Conservation (phyloP, 2,888 invertebrate genomes). For the Noctua janthina region DNA sequence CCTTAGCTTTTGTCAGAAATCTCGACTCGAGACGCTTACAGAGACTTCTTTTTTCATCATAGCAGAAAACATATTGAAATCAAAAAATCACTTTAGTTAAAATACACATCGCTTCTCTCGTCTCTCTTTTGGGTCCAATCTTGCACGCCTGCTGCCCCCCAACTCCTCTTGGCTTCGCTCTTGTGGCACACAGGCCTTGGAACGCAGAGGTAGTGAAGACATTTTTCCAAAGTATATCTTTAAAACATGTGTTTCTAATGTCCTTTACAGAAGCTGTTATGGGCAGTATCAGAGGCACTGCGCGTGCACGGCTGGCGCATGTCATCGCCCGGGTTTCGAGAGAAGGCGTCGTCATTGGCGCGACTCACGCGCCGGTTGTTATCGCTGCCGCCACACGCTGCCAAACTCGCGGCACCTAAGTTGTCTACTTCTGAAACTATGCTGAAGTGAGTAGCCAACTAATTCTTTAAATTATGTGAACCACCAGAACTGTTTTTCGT, state of each 20-base stretch:
- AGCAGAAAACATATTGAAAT: neutral
- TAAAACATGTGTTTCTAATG: neutral
- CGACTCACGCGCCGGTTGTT: constrained; percentile 92
- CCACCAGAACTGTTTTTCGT: neutral
- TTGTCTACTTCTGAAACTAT: constrained; percentile 94
- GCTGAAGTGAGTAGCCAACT: constrained; percentile 89
- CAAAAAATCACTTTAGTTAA: neutral
- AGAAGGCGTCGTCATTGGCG: constrained; percentile 92
- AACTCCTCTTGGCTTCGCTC: neutral
- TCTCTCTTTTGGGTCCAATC: neutral
- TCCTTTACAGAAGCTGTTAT: constrained; percentile 92
- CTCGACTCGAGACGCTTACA: neutral
- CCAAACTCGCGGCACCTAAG: constrained; percentile 79
- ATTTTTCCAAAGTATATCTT: neutral
- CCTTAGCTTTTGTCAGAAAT: neutral
- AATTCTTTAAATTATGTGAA: neutral
- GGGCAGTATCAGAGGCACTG: constrained; percentile 95
- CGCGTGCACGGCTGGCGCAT: constrained; percentile 93
- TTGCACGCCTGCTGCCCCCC: neutral
- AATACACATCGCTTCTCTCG: neutral
- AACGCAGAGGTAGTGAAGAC: neutral
- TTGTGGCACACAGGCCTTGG: neutral
- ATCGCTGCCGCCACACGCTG: constrained; percentile 82
- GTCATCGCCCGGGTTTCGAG: constrained; percentile 93
- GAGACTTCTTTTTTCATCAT: neutral